Conservation (phyloP, 1,140 invertebrate species). For the Heliconius hermathena region DNA sequence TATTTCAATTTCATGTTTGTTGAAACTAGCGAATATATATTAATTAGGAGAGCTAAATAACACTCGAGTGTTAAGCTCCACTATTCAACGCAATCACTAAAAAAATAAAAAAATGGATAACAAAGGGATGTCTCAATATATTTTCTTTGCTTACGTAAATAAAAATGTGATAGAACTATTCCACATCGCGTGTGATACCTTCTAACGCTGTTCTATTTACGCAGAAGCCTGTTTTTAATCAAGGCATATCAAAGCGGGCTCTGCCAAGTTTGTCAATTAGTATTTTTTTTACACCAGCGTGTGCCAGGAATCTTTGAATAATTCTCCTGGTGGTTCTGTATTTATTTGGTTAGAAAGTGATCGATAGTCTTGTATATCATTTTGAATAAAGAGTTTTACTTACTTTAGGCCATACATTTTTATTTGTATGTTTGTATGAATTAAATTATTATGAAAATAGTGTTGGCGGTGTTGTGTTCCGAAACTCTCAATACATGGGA, state of each 20-base stretch:
- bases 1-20: no score
- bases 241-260: slow-evolving; percentile 52
- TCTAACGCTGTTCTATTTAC: slow-evolving; percentile 47
- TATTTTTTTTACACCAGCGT: slow-evolving; percentile 17
- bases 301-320: slow-evolving; percentile 5
- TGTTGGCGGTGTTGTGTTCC: no score
- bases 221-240: slow-evolving; percentile 53
- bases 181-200: neutral
- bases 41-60: no score
- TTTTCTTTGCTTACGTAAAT: neutral
- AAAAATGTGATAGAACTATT: neutral
- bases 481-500: no score
- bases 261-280: slow-evolving; percentile 50
- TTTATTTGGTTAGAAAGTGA: neutral
- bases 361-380: neutral
- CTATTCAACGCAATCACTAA: no score
- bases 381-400: no score
- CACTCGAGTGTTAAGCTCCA: no score
- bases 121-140: neutral
- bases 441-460: no score
- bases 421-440: no score
- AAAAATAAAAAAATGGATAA: no score
- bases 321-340: neutral
- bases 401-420: no score
- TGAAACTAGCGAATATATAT: no score